phyloP scores from a whole-genome alignment of 1,140 invertebrate genomes.

The Teleogryllus occipitalis region DNA sequence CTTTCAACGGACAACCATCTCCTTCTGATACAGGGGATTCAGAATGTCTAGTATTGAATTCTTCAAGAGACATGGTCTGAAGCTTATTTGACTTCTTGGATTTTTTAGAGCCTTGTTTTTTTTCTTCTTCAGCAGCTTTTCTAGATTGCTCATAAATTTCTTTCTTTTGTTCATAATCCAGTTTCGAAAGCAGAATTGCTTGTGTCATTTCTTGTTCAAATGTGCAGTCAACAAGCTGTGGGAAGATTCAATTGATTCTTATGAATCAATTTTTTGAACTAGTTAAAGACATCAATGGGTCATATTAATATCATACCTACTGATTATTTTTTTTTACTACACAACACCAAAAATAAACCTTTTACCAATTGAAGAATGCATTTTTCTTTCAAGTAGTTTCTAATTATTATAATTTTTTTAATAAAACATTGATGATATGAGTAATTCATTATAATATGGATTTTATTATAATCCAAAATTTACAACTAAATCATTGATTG shows the following conservation, averaged over 20 bases:
- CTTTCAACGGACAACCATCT: neutral
- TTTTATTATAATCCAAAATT: too few relatives aligned
- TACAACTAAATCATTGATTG: too few relatives aligned
- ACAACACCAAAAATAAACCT: too few relatives aligned
- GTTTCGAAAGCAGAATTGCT: slow-evolving; percentile 56
- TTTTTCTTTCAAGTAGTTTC: too few relatives aligned
- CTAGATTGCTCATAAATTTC: slow-evolving; percentile 41
- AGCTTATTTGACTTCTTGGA: slow-evolving; percentile 53
- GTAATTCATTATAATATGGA: too few relatives aligned
- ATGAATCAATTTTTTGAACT: too few relatives aligned
- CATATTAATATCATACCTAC: too few relatives aligned
- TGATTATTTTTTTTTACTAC: too few relatives aligned
- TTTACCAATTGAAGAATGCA: too few relatives aligned
- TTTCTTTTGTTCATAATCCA: slow-evolving; percentile 59
- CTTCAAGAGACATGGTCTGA: slow-evolving; percentile 50
- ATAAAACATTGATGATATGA: too few relatives aligned
- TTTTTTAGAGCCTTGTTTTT: slow-evolving; percentile 40
- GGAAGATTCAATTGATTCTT: slow-evolving; percentile 8
- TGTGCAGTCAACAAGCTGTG: slow-evolving; percentile 47
- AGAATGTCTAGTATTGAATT: slow-evolving; percentile 46
- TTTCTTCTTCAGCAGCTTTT: slow-evolving; percentile 38
- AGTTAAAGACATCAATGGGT: too few relatives aligned
- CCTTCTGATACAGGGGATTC: neutral
- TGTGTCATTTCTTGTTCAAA: slow-evolving; percentile 57
- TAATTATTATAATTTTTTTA: too few relatives aligned